These are phyloP conservation scores for Centroberyx gerrardi DNA, from an alignment of 2,797 vertebrate genomes.

Conservation along the genomic window DNA sequence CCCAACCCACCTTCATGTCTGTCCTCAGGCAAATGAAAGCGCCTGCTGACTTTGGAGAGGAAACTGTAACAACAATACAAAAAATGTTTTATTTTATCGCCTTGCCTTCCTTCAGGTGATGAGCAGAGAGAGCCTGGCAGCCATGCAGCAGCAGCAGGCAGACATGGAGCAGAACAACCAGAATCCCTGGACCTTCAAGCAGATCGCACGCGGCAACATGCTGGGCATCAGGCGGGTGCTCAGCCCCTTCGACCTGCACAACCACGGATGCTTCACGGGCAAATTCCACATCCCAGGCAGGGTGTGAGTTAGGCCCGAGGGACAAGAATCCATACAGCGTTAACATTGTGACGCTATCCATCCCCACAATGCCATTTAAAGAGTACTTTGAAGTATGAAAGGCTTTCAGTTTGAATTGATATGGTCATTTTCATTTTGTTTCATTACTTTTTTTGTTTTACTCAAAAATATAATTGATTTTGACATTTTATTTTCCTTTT, in stretches of 20 bases:
- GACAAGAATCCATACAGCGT: slow-evolving; percentile 1
- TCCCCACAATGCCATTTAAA: slow-evolving; percentile 4
- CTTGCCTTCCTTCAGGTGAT: slow-evolving; percentile 77
- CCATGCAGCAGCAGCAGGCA: slow-evolving; percentile 78
- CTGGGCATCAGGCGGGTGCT: slow-evolving; percentile 91
- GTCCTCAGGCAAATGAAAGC: not conserved
- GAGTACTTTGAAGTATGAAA: not conserved
- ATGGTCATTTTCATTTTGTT: slow-evolving; percentile 4
- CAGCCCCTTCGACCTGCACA: slow-evolving; percentile 89
- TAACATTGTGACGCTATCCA: not conserved
- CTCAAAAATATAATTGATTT: not conserved
- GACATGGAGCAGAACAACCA: slow-evolving; percentile 88
- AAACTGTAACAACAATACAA: not conserved
- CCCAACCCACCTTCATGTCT: no score
- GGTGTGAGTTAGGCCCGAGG: slow-evolving; percentile 78
- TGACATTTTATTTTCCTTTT: not conserved
- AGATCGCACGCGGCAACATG: slow-evolving; percentile 90
- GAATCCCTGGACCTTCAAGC: slow-evolving; percentile 96
- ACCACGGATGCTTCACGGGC: slow-evolving; percentile 90
- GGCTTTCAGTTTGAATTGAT: not conserved
- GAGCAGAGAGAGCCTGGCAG: slow-evolving; percentile 85
- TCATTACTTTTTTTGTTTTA: not conserved
- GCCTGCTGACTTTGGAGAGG: not conserved
- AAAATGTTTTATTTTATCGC: not conserved
- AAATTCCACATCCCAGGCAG: slow-evolving; percentile 88